phyloP scores from a whole-genome alignment of 2,888 invertebrate species.

The Tetanocera ferruginea region DNA sequence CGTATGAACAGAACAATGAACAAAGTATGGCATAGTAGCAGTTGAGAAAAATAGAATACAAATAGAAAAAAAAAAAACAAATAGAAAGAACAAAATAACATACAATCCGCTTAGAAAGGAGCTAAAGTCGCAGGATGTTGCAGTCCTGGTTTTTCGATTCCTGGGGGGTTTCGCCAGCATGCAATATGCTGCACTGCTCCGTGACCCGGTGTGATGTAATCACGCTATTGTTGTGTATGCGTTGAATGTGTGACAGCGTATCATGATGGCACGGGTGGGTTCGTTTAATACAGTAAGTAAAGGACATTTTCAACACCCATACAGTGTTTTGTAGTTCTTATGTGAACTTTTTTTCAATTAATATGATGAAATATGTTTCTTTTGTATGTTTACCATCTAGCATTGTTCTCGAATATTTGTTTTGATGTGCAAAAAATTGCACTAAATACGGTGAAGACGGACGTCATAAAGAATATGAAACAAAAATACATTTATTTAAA shows the following conservation, averaged over 20 bases:
- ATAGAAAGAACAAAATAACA: slow-evolving; percentile 1
- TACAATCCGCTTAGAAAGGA: slow-evolving; percentile 40
- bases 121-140: neutral
- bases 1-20: neutral
- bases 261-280: slow-evolving; percentile 9
- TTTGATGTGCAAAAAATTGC: neutral
- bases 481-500: neutral
- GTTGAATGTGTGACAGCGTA: slow-evolving; percentile 34
- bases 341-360: neutral
- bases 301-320: neutral
- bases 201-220: slow-evolving; percentile 48
- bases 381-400: no score
- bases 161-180: slow-evolving; percentile 35
- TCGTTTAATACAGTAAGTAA: neutral
- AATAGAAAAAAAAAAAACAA: neutral
- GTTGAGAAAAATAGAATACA: neutral
- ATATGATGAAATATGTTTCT: no score
- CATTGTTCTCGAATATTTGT: no score
- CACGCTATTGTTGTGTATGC: slow-evolving; percentile 47
- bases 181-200: slow-evolving; percentile 33
- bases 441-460: neutral
- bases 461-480: neutral
- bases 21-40: neutral
- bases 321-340: neutral
- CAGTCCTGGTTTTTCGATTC: neutral